Conservation (phyloP, 2,888 invertebrate genomes). For the Leucania comma region DNA sequence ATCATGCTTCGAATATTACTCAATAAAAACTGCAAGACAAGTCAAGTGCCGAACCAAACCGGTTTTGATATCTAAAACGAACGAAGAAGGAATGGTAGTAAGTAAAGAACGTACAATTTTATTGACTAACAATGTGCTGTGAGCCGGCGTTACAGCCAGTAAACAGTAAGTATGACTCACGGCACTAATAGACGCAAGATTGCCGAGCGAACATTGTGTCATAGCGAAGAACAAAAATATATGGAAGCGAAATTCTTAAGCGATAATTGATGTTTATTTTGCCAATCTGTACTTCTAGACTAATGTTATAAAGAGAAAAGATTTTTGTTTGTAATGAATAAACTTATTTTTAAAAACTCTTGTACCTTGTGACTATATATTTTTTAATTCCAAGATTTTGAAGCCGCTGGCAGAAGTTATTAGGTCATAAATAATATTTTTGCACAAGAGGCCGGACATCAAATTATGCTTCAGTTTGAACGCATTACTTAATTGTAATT, state of each 20-base stretch:
- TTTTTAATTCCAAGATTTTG: too few relatives aligned
- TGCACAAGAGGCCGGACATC: too few relatives aligned
- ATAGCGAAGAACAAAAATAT: background rate
- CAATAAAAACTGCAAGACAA: constrained; percentile 19
- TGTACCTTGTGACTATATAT: too few relatives aligned
- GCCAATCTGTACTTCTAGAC: background rate
- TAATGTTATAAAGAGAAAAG: too few relatives aligned
- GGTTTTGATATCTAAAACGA: constrained; percentile 29
- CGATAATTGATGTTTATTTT: background rate
- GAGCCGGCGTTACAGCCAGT: constrained; percentile 35
- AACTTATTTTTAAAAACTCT: too few relatives aligned
- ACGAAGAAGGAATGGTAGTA: background rate
- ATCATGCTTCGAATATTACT: constrained; percentile 11
- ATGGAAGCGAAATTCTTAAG: constrained; percentile 10
- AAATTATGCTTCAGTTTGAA: too few relatives aligned
- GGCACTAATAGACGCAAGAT: constrained; percentile 32
- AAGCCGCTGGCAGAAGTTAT: too few relatives aligned
- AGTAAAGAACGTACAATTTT: constrained; percentile 7
- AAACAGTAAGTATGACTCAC: constrained; percentile 45
- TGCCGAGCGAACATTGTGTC: constrained; percentile 22
- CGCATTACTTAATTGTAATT: too few relatives aligned
- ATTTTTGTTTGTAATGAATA: too few relatives aligned
- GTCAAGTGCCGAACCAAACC: constrained; percentile 20
- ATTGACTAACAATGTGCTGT: constrained; percentile 30
- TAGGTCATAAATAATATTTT: too few relatives aligned